Conservation (phyloP, 2,888 invertebrate species). For the Andrena haemorrhoa region DNA sequence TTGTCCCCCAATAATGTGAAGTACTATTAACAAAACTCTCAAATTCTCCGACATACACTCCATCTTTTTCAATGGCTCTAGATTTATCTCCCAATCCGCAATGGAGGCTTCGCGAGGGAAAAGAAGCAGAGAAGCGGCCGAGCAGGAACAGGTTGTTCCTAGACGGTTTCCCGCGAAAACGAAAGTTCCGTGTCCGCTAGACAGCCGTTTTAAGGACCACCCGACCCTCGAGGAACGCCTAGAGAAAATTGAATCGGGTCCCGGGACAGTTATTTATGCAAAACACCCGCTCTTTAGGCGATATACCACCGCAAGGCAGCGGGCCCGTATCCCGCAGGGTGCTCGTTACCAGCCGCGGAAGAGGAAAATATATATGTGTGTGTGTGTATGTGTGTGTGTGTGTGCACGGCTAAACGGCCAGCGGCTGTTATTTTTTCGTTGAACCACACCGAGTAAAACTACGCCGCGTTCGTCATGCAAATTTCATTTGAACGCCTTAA, state of each 20-base stretch:
- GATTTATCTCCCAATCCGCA: not conserved
- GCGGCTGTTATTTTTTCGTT: constrained; percentile 67
- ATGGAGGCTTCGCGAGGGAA: not conserved
- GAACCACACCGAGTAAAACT: constrained; percentile 57
- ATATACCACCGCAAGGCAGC: constrained; percentile 46
- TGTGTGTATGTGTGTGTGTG: constrained; percentile 17
- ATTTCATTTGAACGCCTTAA: constrained; percentile 69
- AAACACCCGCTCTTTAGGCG: constrained; percentile 65
- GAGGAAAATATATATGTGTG: constrained; percentile 52
- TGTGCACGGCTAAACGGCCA: constrained; percentile 59
- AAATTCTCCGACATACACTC: not conserved
- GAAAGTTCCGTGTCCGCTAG: constrained; percentile 35
- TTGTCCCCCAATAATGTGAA: too few species aligned
- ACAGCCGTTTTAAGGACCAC: constrained; percentile 55
- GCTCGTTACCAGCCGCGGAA: constrained; percentile 57
- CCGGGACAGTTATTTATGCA: constrained; percentile 70
- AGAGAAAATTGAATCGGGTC: constrained; percentile 74
- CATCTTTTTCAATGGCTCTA: not conserved
- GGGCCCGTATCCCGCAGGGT: constrained; percentile 60
- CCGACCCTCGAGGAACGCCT: constrained; percentile 62
- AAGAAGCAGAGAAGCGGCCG: not conserved
- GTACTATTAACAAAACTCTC: too few species aligned
- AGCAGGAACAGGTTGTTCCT: constrained; percentile 35
- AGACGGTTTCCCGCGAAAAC: constrained; percentile 16
- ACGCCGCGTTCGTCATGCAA: constrained; percentile 68